Evolutionary conservation across 2,888 invertebrate genomes (phyloP).

Genomic region (Mimachlamys varia): DNA sequence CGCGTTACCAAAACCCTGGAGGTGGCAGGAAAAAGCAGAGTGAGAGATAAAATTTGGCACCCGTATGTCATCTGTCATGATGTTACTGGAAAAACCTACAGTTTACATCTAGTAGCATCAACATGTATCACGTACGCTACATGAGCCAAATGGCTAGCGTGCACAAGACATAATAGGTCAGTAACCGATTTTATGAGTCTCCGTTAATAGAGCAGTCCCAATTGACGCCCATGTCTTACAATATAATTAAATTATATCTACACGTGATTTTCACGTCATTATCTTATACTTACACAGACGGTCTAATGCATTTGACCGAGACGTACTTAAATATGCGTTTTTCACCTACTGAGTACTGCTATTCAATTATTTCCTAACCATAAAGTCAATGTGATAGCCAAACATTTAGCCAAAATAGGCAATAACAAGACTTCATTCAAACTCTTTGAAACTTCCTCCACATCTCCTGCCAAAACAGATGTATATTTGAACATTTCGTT

Average conservation of each 20-base stretch:
- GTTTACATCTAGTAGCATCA: constrained; percentile 21
- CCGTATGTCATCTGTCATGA: constrained; percentile 18
- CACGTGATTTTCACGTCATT: background rate
- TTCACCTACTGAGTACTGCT: background rate
- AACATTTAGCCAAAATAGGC: no score
- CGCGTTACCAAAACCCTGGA: background rate
- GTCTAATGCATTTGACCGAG: background rate
- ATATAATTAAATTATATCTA: background rate
- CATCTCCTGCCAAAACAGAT: no score
- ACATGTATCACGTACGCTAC: background rate
- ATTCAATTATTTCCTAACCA: no score
- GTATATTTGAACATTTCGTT: no score
- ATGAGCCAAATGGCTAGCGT: background rate
- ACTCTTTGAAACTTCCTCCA: no score
- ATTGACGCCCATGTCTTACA: background rate
- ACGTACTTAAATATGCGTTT: background rate
- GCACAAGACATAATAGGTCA: background rate
- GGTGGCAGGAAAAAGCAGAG: background rate
- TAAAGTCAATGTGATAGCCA: no score
- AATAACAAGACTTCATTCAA: no score
- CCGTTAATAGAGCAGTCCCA: background rate
- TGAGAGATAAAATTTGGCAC: background rate
- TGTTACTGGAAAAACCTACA: background rate
- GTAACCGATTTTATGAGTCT: constrained; percentile 8
- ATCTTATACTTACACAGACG: background rate